Conservation (phyloP, 2,888 invertebrate genomes). For the Folsomia manolachei region DNA sequence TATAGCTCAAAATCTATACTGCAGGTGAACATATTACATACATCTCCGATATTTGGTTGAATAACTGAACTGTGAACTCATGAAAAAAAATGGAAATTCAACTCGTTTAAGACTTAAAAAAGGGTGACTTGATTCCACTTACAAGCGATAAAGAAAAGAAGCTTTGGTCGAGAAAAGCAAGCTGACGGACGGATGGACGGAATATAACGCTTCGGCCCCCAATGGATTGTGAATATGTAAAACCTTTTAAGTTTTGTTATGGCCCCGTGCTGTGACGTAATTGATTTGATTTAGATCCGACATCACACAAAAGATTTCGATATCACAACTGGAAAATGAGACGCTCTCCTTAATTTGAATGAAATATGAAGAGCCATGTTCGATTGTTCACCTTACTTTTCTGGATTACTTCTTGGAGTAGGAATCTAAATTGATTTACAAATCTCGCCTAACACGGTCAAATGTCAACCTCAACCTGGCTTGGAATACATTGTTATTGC, state of each 20-base stretch:
- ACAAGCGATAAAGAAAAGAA: background rate
- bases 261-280: slow-evolving; percentile 50
- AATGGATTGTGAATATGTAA: slow-evolving; percentile 44
- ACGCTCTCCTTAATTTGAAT: slow-evolving; percentile 47
- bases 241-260: slow-evolving; percentile 45
- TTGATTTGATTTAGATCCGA: slow-evolving; percentile 51
- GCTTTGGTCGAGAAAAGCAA: no score
- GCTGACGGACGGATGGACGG: background rate
- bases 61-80: background rate
- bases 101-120: background rate
- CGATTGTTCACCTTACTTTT: background rate
- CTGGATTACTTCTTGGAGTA: background rate
- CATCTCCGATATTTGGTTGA: no score
- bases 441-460: background rate
- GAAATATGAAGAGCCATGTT: slow-evolving; percentile 46
- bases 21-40: no score
- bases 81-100: background rate
- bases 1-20: no score
- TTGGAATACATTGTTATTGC: background rate
- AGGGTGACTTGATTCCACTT: background rate
- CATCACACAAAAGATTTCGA: slow-evolving; percentile 50
- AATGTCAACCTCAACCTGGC: background rate
- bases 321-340: slow-evolving; percentile 45
- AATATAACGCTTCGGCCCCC: slow-evolving; percentile 21
- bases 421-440: background rate